Conservation (phyloP, 2,888 invertebrate genomes). For the Oligia latruncula region DNA sequence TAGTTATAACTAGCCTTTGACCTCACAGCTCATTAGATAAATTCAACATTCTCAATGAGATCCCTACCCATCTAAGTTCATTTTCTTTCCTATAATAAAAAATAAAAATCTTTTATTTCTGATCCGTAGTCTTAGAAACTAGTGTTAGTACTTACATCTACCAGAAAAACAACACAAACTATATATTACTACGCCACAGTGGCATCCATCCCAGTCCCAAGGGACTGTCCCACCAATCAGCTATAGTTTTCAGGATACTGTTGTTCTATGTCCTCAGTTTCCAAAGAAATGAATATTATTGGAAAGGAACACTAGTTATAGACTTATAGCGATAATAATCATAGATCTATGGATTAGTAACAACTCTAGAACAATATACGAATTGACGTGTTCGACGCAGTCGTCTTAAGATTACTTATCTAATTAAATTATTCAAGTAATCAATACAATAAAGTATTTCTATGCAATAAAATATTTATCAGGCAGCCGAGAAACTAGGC, state of each 20-base stretch:
- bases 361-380: conserved; percentile 18
- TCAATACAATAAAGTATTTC: conserved; percentile 10
- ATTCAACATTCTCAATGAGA: not conserved
- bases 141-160: too few relatives aligned
- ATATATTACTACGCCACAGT: not conserved
- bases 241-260: not conserved
- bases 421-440: conserved; percentile 34
- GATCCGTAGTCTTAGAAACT: too few relatives aligned
- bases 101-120: too few relatives aligned
- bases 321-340: not conserved
- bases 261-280: not conserved
- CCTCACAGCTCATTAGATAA: not conserved
- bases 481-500: not conserved
- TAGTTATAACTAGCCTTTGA: not conserved
- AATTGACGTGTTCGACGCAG: conserved; percentile 7
- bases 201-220: not conserved
- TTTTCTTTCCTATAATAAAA: not conserved
- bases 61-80: not conserved
- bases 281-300: not conserved
- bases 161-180: too few relatives aligned
- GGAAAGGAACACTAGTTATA: not conserved
- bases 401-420: conserved; percentile 44
- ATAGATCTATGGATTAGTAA: conserved; percentile 3
- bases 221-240: too few relatives aligned
- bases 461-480: not conserved